Evolutionary conservation across 53 echinoderm and acorn worm species (phyloP).

Genomic region (Luidia sarsii): DNA sequence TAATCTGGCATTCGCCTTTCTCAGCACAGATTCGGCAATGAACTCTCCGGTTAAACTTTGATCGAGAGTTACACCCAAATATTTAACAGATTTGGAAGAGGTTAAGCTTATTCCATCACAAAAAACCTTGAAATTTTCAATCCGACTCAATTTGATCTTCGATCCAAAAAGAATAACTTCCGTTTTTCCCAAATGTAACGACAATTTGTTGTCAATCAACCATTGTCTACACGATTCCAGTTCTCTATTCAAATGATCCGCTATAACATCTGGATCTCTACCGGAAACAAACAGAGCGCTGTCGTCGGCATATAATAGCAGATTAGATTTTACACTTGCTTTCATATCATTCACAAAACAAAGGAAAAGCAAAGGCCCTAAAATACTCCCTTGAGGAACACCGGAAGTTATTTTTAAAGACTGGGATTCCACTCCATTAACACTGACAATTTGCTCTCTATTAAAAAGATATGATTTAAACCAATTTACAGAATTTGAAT

Average conservation of each 20-base stretch:
- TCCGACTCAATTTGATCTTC: conserved; percentile 9
- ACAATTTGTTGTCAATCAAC: conserved; percentile 69
- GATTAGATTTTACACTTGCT: conserved; percentile 40
- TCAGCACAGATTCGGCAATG: no score
- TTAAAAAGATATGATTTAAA: conserved; percentile 59
- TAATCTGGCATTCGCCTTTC: no score
- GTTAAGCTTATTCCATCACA: conserved; percentile 39
- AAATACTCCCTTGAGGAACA: conserved; percentile 63
- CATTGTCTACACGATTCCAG: conserved; percentile 56
- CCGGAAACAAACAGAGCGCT: background rate
- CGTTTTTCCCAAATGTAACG: conserved; percentile 55
- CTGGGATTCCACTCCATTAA: conserved; percentile 39
- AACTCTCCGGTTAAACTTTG: background rate
- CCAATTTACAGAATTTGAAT: conserved; percentile 25
- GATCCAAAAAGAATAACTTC: conserved; percentile 63
- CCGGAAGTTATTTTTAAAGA: conserved; percentile 32
- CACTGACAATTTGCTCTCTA: conserved; percentile 51
- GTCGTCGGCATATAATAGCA: conserved; percentile 64
- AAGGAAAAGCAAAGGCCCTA: conserved; percentile 47
- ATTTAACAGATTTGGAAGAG: conserved; percentile 5
- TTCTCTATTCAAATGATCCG: conserved; percentile 11
- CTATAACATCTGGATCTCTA: background rate
- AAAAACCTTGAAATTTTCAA: conserved; percentile 15
- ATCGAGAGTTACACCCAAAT: conserved; percentile 48
- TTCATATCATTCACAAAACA: conserved; percentile 64